Evolutionary conservation across 2,113 vertebrate genomes (phyloP), one percentile per base, ranked within the genome.

Genomic region (Nannobrachium achirus): DNA sequence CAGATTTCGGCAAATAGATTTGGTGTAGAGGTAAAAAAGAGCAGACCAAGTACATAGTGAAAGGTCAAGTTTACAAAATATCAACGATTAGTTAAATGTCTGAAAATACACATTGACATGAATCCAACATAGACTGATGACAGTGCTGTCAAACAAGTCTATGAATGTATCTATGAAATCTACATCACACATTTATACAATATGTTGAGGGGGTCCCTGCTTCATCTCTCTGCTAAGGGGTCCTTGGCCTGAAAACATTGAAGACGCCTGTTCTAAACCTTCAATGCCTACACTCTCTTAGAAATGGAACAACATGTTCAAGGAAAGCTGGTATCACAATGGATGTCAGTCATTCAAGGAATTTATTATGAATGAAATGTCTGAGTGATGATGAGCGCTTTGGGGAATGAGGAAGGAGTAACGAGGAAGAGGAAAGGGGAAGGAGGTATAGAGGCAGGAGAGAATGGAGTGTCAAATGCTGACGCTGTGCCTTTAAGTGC

Each of bases 401-500:
- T 33, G 3, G 3, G 11, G 16, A 53, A 64, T 39, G 10, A 8
- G 42, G 50, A 56, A 48, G 45, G 1, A 53, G 25, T 3, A 33
- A 33, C 3, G 25, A 33, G 9, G 56, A 45, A 33, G 52, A 6
- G 11, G 16, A 53, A 64, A 38, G 10, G 10, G 42, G 50, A 56
- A 48, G 14, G 1, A 53, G 25, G 2, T 33, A 33, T 40, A 42
- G 46, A 6, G 11, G 46, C 52, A 38, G 10, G 10, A 33, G 50
- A 56, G n/a, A 11, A 1, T 52, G n/a, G 10, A 42, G 50, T 13
- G 25, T 40, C 10, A 52, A 44, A 46, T 48, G 45, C 3, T 44
- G 8, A 10, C 42, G 42, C 8, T 61, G 11, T 55, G 11, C 0
- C 63, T 60, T 60, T 67, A 67, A 61, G 71, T 46, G 63, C 10